Percentiles rank a stretch among this genome's conserved stretches.
Conservation (phyloP, 30 jellyfish, hydroid and myxozoan genomes). For the Phacellophora camtschatica region DNA sequence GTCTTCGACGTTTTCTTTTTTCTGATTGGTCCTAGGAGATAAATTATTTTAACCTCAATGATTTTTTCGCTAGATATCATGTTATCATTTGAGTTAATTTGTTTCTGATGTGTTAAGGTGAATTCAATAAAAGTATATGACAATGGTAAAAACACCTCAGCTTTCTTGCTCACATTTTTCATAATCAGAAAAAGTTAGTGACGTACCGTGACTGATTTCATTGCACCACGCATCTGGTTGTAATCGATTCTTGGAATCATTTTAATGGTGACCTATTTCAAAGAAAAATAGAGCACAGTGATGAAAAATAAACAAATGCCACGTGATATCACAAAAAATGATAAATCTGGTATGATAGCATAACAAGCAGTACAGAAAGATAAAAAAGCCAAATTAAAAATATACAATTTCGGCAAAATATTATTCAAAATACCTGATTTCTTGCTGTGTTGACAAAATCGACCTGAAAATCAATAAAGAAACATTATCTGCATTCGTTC, state of each 20-base stretch:
- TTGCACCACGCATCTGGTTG: conserved; percentile 87
- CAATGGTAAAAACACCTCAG: no score
- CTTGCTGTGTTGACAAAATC: conserved; percentile 97
- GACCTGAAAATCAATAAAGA: conserved; percentile 52
- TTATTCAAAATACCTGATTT: conserved; percentile 87
- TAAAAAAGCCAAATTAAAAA: no score
- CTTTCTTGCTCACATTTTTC: neutral
- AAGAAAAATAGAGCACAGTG: neutral
- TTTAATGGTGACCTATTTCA: conserved; percentile 70
- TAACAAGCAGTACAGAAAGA: no score
- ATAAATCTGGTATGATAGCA: no score
- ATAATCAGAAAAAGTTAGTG: neutral
- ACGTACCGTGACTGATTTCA: conserved; percentile 72
- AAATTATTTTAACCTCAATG: no score
- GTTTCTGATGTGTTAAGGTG: no score
- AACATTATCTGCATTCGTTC: neutral
- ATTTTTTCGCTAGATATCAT: neutral
- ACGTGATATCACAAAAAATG: no score
- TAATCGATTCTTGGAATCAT: conserved; percentile 94
- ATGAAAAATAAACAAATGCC: no score
- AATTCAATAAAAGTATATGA: no score
- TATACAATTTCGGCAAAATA: no score
- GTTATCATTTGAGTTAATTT: neutral
- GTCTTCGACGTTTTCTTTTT: conserved; percentile 80
- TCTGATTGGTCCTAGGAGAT: conserved; percentile 82